These are phyloP conservation scores for Patella caerulea DNA, from an alignment of 2,888 invertebrate genomes.

Conservation along the genomic window DNA sequence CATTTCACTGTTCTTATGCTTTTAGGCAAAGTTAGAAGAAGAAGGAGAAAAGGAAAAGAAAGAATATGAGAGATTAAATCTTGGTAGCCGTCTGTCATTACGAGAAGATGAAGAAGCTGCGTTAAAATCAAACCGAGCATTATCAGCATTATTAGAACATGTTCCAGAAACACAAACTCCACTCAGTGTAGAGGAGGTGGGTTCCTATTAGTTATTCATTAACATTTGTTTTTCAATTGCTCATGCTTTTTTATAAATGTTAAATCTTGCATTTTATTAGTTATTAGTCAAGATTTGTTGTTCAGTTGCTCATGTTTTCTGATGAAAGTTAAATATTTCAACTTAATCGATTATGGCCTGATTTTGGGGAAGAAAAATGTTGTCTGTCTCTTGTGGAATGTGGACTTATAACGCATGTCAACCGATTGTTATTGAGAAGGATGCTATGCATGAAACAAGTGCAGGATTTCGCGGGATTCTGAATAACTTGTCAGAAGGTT, in stretches of 20 bases:
- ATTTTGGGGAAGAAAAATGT: no score
- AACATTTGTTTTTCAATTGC: not conserved
- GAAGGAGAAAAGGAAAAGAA: conserved; percentile 45
- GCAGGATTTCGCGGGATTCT: no score
- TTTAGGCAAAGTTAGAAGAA: conserved; percentile 51
- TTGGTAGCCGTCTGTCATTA: conserved; percentile 36
- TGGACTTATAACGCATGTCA: no score
- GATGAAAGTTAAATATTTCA: not conserved
- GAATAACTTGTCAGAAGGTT: no score
- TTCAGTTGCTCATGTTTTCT: not conserved
- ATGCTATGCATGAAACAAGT: no score
- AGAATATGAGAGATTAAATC: conserved; percentile 18
- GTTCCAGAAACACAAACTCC: conserved; percentile 46
- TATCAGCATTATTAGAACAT: conserved; percentile 58
- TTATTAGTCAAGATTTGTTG: not conserved
- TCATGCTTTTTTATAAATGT: not conserved
- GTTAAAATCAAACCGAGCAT: conserved; percentile 56
- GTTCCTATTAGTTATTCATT: not conserved
- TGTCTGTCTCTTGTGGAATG: no score
- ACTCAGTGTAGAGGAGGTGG: conserved; percentile 67
- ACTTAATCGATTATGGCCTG: no score
- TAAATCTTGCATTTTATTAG: not conserved
- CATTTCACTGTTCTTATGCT: not conserved
- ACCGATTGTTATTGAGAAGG: no score
- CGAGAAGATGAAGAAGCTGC: conserved; percentile 59